Evolutionary conservation across 2,888 invertebrate species (phyloP).

Genomic region (Mantis religiosa): DNA sequence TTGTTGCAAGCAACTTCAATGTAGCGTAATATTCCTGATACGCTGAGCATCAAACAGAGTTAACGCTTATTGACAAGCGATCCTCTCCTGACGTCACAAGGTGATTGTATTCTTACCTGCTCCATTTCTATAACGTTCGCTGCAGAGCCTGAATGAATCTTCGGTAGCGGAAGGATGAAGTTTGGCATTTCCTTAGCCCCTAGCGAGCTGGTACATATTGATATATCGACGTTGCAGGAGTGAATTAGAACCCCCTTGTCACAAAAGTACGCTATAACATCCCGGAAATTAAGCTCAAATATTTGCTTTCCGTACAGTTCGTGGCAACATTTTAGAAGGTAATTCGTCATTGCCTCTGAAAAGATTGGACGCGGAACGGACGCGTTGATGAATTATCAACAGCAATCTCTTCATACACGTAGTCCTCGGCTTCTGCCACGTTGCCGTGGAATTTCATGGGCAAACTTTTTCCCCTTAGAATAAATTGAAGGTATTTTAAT

Average conservation of each 20-base stretch:
- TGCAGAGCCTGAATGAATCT: neutral
- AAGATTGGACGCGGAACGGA: slow-evolving; percentile 1
- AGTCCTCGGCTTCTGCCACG: neutral
- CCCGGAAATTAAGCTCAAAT: slow-evolving; percentile 16
- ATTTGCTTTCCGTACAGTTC: slow-evolving; percentile 4
- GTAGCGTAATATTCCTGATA: too few relatives aligned
- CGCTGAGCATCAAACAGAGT: too few relatives aligned
- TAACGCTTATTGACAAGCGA: too few relatives aligned
- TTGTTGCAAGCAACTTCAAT: too few relatives aligned
- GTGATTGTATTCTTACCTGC: neutral
- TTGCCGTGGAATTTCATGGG: neutral
- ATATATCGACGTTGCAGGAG: neutral
- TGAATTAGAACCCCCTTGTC: neutral
- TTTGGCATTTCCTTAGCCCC: neutral
- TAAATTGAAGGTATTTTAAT: neutral
- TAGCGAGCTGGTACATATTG: neutral
- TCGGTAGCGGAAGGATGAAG: neutral
- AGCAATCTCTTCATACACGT: neutral
- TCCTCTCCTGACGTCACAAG: too few relatives aligned
- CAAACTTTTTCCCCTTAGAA: neutral
- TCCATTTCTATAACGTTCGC: neutral
- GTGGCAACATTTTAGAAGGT: slow-evolving; percentile 20
- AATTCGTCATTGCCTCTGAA: slow-evolving; percentile 13
- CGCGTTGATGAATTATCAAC: slow-evolving; percentile 15
- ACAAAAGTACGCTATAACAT: neutral